Evolutionary conservation across 1,140 invertebrate genomes (phyloP).

Genomic region (Pectinophora gossypiella): DNA sequence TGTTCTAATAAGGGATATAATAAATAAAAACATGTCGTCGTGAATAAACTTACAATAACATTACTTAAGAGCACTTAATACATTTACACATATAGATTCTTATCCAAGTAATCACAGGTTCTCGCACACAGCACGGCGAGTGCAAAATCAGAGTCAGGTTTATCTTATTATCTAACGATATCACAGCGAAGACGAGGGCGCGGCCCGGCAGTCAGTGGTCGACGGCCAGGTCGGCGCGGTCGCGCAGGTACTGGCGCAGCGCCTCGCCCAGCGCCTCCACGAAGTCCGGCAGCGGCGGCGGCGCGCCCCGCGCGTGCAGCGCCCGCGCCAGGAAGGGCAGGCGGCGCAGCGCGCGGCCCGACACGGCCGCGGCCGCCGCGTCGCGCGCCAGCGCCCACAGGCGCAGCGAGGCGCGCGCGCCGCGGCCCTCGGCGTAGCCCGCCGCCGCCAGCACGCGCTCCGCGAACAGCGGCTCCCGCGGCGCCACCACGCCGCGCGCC

Average conservation of each 20-base stretch:
- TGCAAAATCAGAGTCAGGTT: no score
- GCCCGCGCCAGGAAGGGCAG: conserved; percentile 91
- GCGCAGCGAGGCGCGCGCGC: conserved; percentile 43
- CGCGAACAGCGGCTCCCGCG: conserved; percentile 53
- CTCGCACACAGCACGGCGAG: no score
- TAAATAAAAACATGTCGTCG: no score
- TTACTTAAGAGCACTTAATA: no score
- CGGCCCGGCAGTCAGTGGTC: no score
- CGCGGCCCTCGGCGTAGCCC: conserved; percentile 47
- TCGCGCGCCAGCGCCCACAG: conserved; percentile 73
- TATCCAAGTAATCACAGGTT: no score
- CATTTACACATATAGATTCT: no score
- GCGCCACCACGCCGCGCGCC: conserved; percentile 72
- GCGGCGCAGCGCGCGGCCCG: conserved; percentile 90
- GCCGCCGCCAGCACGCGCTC: conserved; percentile 39
- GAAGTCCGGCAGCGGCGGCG: conserved; percentile 21
- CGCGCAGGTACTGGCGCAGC: conserved; percentile 23
- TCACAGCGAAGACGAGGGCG: no score
- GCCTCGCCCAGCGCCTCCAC: conserved; percentile 35
- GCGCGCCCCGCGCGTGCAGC: conserved; percentile 32
- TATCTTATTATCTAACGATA: no score
- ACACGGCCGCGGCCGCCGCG: conserved; percentile 86
- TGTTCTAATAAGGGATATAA: no score
- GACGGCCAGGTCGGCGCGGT: conserved; percentile 16
- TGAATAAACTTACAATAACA: no score